Evolutionary conservation across 2,888 invertebrate genomes (phyloP), one percentile per base, ranked within the genome.

Genomic region (Epinotia demarniana): DNA sequence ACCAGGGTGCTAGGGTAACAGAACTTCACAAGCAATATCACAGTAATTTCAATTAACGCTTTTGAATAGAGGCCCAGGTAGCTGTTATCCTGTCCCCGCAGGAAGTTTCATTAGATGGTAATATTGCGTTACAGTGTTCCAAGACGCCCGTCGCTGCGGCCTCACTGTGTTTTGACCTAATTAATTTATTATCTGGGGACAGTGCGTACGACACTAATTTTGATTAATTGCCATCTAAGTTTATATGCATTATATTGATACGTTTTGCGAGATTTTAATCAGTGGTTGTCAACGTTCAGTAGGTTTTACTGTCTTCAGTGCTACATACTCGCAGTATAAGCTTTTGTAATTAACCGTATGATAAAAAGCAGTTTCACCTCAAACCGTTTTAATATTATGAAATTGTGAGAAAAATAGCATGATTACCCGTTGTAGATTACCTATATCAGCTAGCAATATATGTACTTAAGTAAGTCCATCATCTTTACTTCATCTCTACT

Each of bases 41-140:
- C 43, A 69, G 69, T 43, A 46, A 69, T 69, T 43, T 60, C 69
- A 69, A 43, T 69, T 60, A 69, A 68, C 57, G 57, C 57, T 57
- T 68, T 68, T 43, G 69, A 39, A 69, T 63, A 63, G 61, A 77
- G 72, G 70, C 75, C 66, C 68, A 69, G 61, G 75, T 68, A 75
- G 78, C 80, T 80, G 39, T 79, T 79, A 85, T 80, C 78, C 78
- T 78, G 85, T 80, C 85, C 86, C 83, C 82, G 58, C 79, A 79
- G 86, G 87, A 89, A 83, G 84, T 86, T 89, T 90, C 88, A 89
- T 90, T 89, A 88, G 80, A 86, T 80, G 80, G 81, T 83, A 84
- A 88, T 90, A 89, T 90, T 87, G 83, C 83, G 86, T 89, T 90
- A 87, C 89, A 86, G 83, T 85, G 83, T 84, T 81, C 82, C 83